Base-by-base conservation (phyloP, 2,888 invertebrate genomes). In the Hirtodrosophila trivittata region DNA sequence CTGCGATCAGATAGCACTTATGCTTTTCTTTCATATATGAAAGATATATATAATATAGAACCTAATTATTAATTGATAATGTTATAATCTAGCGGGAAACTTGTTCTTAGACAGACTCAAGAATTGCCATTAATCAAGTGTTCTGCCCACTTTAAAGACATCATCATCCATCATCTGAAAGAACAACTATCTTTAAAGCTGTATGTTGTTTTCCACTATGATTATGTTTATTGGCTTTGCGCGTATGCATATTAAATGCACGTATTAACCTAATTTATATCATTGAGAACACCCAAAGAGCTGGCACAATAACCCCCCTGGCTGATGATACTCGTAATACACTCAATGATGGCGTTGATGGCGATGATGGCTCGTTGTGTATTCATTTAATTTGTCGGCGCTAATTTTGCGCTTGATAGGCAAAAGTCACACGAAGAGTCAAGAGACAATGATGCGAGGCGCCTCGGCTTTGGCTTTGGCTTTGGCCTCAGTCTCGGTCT, bases 341-440 rank as follows among this genome's bases (percentile, higher is more conserved):
- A 28, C 30, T 7, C 41, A 35, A 39, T 55, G 32, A 38, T 30
- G 26, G 51, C 43, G 52, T 25, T 39, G 51, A 47, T 47, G 65
- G 47, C 21, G 38, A 38, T 55, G 55, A 43, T 56, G 47, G 50
- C 39, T 74, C 70, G 66, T 73, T 57, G 66, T 66, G 65, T 64
- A 77, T 70, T 80, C 77, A 81, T 73, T 84, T 69, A 77, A 84
- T 81, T 80, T 67, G 70, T 50, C 49, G 66, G 81, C 69, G 75
- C 73, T 80, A 80, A 83, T 80, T 80, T 73, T 60, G 33, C 55
- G 76, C 80, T 76, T 42, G 64, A 75, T 73, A 72, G 75, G 63
- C 84, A 80, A 77, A 66, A 84, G 84, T 84, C 80, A 81, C 57
- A 64, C 64, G 43, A 66, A 80, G 75, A 66, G 81, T 69, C 73